Evolutionary conservation across 2,113 vertebrate species (phyloP), one percentile per base, ranked within the genome.

Genomic region (Mormoops blainvillei): DNA sequence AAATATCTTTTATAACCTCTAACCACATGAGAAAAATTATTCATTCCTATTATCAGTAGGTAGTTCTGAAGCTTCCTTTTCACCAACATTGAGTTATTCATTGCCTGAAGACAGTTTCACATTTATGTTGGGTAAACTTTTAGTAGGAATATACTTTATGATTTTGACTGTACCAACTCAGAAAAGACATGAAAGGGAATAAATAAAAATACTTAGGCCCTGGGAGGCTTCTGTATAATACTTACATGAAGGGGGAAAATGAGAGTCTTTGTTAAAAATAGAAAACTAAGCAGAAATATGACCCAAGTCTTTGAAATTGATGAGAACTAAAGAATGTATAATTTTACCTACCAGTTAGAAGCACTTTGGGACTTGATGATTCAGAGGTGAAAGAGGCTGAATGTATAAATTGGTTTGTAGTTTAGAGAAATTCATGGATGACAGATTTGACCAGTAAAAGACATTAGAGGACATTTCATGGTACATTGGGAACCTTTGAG

Each of bases 401-500:
- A 54, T 7, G 3, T 74, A 24, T 16, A 94, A 63, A 70, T 78
- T 71, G 15, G 8, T 90, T 68, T 70, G 82, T 94, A 52, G n/a
- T 83, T 90, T 41, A 88, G 84, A 95, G 67, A 96, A 94, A 85
- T 77, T 78, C 14, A 13, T 73, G 77, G 63, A 20, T 82, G 68
- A 54, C 41, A 41, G 2, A n/a, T 87, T 78, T 50, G 54, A 73
- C 94, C 38, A 45, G 0, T 89, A 41, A 77, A 87, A 77, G 67
- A 71, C 45, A n/a, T 0, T 61, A 56, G 54, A 74, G 48, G 24
- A 3, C 36, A 5, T 87, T 94, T 80, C 89, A 16, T 43, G 19
- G 20, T 84, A 24, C 16, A 9, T 61, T 12, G 33, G 11, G 94
- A 58, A 68, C 73, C 7, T 67, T 65, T 74, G 82, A 87, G 73